A percentile compares a stretch with the other conserved stretches of the same genome.
phyloP scores from a whole-genome alignment of 2,888 invertebrate species.

The Caenorhabditis becei region DNA sequence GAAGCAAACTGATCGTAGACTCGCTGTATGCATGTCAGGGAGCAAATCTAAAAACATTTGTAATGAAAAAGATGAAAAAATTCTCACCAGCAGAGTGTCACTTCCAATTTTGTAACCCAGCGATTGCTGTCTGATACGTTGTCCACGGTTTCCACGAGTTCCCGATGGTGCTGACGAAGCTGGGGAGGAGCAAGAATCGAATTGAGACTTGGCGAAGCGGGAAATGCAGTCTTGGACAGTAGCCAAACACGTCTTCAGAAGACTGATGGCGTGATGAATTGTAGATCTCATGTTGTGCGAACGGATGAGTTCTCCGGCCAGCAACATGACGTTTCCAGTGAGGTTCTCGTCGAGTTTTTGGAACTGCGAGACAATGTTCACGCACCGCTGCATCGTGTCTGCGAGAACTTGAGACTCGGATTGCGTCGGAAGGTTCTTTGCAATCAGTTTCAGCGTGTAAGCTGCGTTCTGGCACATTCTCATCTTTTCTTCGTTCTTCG shows the following conservation, averaged over 20 bases:
- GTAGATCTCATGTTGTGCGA: conserved; percentile 76
- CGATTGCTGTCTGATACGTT: conserved; percentile 71
- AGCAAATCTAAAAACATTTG: conserved; percentile 73
- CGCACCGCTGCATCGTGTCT: conserved; percentile 72
- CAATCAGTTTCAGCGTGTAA: conserved; percentile 76
- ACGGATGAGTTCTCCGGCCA: conserved; percentile 76
- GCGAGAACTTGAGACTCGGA: conserved; percentile 69
- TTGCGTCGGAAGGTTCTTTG: conserved; percentile 70
- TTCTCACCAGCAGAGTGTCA: conserved; percentile 68
- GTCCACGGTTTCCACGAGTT: conserved; percentile 46
- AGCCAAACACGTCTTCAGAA: conserved; percentile 69
- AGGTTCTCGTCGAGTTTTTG: conserved; percentile 74
- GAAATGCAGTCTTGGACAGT: conserved; percentile 69
- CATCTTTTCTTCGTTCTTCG: conserved; percentile 64
- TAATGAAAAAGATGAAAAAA: neutral
- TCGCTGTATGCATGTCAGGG: conserved; percentile 76
- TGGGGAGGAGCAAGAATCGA: conserved; percentile 32
- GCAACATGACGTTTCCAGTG: conserved; percentile 75
- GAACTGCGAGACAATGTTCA: conserved; percentile 70
- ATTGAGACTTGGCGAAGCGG: conserved; percentile 47
- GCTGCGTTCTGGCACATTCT: conserved; percentile 76
- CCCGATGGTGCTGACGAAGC: conserved; percentile 8
- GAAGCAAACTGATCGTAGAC: conserved; percentile 73
- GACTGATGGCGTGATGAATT: conserved; percentile 70
- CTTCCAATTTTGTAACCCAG: conserved; percentile 67